Evolutionary conservation across 2,888 invertebrate species (phyloP).

Genomic region (Odontomyia ornata): DNA sequence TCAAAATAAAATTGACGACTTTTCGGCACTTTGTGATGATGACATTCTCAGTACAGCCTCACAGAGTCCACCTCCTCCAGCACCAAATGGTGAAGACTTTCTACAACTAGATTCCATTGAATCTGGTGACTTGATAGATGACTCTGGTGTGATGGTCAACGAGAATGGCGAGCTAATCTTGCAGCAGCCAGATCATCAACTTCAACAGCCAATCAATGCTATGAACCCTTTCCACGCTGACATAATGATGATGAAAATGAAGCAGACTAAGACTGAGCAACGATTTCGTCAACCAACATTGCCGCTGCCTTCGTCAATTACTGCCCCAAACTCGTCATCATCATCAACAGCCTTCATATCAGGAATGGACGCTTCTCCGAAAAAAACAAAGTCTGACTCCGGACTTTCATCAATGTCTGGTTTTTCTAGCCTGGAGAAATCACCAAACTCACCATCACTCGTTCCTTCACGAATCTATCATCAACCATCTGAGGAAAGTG

Average conservation of each 20-base stretch:
- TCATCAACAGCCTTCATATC: constrained; percentile 58
- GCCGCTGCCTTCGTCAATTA: background rate
- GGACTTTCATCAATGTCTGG: constrained; percentile 88
- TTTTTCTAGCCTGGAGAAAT: constrained; percentile 86
- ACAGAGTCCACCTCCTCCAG: constrained; percentile 83
- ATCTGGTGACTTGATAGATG: background rate
- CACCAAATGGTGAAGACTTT: constrained; percentile 72
- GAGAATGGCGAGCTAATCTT: constrained; percentile 32
- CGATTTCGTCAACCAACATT: constrained; percentile 54
- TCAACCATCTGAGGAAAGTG: constrained; percentile 44
- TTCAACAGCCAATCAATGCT: constrained; percentile 37
- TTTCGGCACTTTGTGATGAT: constrained; percentile 53
- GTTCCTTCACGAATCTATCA: constrained; percentile 40
- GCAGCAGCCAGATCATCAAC: constrained; percentile 46
- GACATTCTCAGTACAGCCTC: constrained; percentile 62
- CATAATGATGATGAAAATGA: constrained; percentile 53
- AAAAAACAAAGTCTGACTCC: constrained; percentile 79
- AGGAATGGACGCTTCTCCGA: constrained; percentile 53
- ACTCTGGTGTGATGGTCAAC: constrained; percentile 1
- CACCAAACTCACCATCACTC: constrained; percentile 75
- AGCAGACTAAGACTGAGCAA: constrained; percentile 35
- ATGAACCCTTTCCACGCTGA: constrained; percentile 58
- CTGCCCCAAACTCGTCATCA: constrained; percentile 53
- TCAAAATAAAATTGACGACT: constrained; percentile 55
- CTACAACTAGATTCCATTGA: background rate